Base-by-base conservation (phyloP, 1,140 invertebrate genomes). In the Sweltsa coloradensis region DNA sequence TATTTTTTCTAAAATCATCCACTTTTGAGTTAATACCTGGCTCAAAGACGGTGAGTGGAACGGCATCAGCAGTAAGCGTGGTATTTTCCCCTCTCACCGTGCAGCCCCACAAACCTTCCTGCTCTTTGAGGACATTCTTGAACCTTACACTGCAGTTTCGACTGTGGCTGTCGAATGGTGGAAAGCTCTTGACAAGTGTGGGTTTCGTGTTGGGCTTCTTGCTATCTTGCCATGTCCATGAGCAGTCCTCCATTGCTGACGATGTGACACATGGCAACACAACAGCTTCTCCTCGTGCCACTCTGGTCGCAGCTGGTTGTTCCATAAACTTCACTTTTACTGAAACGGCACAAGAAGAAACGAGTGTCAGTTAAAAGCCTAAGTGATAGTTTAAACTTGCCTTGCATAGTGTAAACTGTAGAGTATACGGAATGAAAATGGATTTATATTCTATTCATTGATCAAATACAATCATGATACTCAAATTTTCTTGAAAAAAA, bases 81-180 rank as follows among this genome's bases (percentile, higher is more conserved):
- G 57, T 53, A 47, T 59, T 63, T 11, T 63, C 3, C 21, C 53
- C 56, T 9, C 61, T 57, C 19, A 62, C 65, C 0, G 58, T 65
- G 42, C 67, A 69, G 3, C 62, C 67, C 67, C 67, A 69, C 34
- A 64, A 55, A 19, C 67, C 66, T 51, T 69, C 67, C 49, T 67
- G 66, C 47, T 66, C 64, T 2, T 58, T 44, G 18, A 62, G 29
- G 3, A 64, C 60, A 26, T 64, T 65, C 34, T 62, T 61, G 51
- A 68, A 57, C 37, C 62, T 64, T 22, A 67, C 62, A 29, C 64
- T 66, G 52, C 67, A 69, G 45, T 66, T 63, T 22, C 59, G 61
- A 42, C 54, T 62, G 31, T 57, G 57, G 41, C 63, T 57, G 11
- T 64, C 67, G 13, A 66, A 65, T 21, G 63, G 59, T 37, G 62